Evolutionary conservation across 2,888 invertebrate genomes (phyloP).

Genomic region (Drosophila seclusa): DNA sequence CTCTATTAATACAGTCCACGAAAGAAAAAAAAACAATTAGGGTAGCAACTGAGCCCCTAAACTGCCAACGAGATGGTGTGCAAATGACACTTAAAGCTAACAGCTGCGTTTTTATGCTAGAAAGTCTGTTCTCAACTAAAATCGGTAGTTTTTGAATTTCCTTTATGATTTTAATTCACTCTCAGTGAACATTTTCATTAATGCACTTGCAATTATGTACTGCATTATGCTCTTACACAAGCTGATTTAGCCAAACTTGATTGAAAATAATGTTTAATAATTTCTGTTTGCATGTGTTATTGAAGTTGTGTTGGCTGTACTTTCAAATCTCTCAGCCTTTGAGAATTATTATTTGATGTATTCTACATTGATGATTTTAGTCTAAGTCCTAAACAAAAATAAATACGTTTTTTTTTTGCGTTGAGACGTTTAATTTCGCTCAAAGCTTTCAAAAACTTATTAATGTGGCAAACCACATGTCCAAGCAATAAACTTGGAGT

Average conservation of each 20-base stretch:
- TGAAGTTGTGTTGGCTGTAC: neutral
- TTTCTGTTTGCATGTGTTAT: neutral
- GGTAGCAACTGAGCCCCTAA: neutral
- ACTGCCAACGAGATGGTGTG: neutral
- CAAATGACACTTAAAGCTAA: neutral
- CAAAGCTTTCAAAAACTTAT: neutral
- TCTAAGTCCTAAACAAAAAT: neutral
- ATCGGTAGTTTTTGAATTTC: neutral
- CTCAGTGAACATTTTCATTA: neutral
- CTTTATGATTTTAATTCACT: neutral
- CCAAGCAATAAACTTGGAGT: slow-evolving; percentile 1
- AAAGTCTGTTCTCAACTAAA: neutral
- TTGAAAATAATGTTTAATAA: neutral
- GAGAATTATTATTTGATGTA: neutral
- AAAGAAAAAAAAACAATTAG: slow-evolving; percentile 5
- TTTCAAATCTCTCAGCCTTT: neutral
- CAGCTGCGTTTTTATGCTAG: neutral
- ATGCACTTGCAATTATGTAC: neutral
- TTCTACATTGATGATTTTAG: neutral
- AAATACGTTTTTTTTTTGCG: neutral
- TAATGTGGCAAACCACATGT: neutral
- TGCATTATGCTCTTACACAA: neutral
- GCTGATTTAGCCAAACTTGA: neutral
- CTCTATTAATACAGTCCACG: slow-evolving; percentile 17
- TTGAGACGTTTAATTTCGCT: neutral